These are phyloP conservation scores for Diaprepes abbreviatus DNA, from an alignment of 2,888 invertebrate species.

Conservation along the genomic window DNA sequence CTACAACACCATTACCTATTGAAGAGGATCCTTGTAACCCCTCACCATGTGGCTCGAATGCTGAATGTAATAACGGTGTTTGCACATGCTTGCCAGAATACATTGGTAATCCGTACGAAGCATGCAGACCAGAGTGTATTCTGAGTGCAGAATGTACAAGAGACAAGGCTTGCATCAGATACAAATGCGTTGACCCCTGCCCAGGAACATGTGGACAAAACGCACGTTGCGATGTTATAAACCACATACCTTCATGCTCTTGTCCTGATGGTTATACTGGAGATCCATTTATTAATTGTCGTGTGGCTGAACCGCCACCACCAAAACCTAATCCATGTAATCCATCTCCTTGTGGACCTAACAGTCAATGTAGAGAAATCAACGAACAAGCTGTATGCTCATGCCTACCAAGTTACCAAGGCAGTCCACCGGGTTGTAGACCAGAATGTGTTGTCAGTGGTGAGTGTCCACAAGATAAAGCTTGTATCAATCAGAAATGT, in stretches of 20 bases:
- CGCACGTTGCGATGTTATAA: conserved; percentile 80
- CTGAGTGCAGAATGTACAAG: conserved; percentile 76
- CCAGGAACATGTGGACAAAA: conserved; percentile 78
- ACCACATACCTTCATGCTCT: conserved; percentile 80
- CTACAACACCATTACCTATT: conserved; percentile 63
- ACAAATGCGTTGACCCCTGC: conserved; percentile 80
- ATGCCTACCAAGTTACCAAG: conserved; percentile 70
- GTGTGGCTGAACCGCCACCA: conserved; percentile 57
- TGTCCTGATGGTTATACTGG: conserved; percentile 79
- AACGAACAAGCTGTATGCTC: conserved; percentile 70
- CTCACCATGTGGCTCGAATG: conserved; percentile 84
- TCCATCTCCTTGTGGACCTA: conserved; percentile 71
- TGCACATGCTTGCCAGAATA: conserved; percentile 76
- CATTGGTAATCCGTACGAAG: conserved; percentile 77
- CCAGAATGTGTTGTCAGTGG: conserved; percentile 71
- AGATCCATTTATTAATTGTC: conserved; percentile 67
- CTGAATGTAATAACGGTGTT: conserved; percentile 75
- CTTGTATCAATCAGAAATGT: conserved; percentile 72
- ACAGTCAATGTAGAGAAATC: conserved; percentile 70
- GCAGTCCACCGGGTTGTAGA: conserved; percentile 71
- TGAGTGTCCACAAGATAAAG: conserved; percentile 70
- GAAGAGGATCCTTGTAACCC: conserved; percentile 75
- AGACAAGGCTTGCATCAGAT: conserved; percentile 76
- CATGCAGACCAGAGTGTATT: conserved; percentile 80
- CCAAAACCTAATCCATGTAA: conserved; percentile 66